phyloP scores from a whole-genome alignment of 1,140 invertebrate species.

The Aphelenchoides besseyi region DNA sequence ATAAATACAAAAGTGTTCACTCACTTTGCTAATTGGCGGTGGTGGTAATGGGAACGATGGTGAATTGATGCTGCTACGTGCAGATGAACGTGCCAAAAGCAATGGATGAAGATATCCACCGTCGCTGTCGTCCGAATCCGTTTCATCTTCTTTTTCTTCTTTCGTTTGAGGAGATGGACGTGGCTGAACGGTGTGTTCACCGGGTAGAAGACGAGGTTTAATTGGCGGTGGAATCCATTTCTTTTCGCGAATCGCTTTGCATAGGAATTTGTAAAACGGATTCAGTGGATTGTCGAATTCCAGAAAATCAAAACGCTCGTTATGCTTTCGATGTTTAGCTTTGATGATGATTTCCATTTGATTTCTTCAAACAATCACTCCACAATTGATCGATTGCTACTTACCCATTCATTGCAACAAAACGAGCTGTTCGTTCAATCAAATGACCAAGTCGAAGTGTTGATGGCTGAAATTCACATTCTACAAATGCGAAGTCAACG shows the following conservation, averaged over 20 bases:
- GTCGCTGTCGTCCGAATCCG: constrained; percentile 10
- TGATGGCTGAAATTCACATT: constrained; percentile 11
- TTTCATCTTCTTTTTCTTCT: neutral
- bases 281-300: constrained; percentile 16
- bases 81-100: neutral
- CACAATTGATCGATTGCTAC: too few relatives aligned
- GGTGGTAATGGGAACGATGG: neutral
- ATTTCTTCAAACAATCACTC: too few relatives aligned
- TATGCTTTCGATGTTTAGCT: constrained; percentile 4
- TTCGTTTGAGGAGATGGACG: neutral
- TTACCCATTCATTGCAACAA: constrained; percentile 6
- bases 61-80: neutral
- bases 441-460: neutral
- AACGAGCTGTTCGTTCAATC: constrained; percentile 12
- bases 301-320: constrained; percentile 1
- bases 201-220: neutral
- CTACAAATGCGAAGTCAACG: neutral
- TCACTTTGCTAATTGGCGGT: neutral
- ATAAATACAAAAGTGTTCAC: neutral
- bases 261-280: constrained; percentile 19
- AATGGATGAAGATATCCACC: constrained; percentile 16
- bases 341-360: constrained; percentile 25
- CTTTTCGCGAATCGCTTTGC: constrained; percentile 19
- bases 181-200: neutral
- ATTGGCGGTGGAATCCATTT: neutral